These are phyloP conservation scores for Caloenas nicobarica DNA, from an alignment of 2,113 vertebrate species.

Conservation along the genomic window DNA sequence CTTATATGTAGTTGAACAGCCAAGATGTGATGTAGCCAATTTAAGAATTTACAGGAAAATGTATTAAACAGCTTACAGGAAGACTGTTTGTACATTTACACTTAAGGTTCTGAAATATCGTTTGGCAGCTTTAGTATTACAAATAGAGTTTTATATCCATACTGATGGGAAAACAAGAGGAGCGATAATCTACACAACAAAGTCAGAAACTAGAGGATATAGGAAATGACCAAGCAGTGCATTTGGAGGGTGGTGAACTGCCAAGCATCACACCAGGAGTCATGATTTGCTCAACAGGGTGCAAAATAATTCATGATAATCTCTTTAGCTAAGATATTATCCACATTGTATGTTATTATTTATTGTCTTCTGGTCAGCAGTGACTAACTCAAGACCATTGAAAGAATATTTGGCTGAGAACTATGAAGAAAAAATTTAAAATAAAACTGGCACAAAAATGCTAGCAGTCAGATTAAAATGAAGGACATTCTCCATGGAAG, in stretches of 20 bases:
- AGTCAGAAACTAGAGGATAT: background rate
- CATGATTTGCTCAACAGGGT: constrained; percentile 34
- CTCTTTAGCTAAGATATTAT: constrained; percentile 26
- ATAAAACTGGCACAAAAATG: background rate
- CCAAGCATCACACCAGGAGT: constrained; percentile 5
- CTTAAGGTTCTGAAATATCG: background rate
- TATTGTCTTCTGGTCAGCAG: constrained; percentile 3
- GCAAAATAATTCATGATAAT: constrained; percentile 11
- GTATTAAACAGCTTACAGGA: background rate
- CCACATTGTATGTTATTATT: constrained; percentile 24
- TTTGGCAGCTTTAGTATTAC: background rate
- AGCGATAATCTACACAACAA: background rate
- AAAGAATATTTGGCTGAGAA: constrained; percentile 7
- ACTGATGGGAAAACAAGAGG: constrained; percentile 2
- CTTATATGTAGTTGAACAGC: background rate
- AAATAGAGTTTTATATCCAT: background rate
- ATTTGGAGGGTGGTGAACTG: background rate
- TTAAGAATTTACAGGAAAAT: background rate
- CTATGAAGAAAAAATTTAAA: background rate
- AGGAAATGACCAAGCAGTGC: background rate
- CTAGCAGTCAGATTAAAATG: background rate
- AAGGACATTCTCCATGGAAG: background rate
- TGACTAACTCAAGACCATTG: background rate
- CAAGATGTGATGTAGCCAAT: background rate
- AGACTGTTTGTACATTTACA: background rate